Evolutionary conservation across 2,888 invertebrate genomes (phyloP).

Genomic region (Ormyrus pomaceus): DNA sequence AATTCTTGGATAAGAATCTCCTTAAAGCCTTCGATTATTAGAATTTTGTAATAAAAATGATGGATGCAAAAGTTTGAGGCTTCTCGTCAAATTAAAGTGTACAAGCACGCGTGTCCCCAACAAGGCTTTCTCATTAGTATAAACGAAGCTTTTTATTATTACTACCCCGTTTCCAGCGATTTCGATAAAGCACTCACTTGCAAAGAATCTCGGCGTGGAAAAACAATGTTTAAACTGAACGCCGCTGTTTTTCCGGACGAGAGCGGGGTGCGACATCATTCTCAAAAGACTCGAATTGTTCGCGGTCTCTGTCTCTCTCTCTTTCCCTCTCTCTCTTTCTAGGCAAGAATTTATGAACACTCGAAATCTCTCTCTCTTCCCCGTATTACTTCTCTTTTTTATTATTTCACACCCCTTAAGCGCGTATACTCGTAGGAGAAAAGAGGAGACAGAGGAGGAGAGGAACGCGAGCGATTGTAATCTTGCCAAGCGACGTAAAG

Average conservation of each 20-base stretch:
- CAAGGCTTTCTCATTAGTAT: too few species aligned
- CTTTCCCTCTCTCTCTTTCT: neutral
- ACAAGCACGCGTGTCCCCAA: too few species aligned
- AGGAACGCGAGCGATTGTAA: slow-evolving; percentile 13
- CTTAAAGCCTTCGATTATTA: too few species aligned
- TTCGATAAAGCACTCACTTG: too few species aligned
- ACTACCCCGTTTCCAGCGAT: too few species aligned
- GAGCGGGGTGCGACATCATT: slow-evolving; percentile 15
- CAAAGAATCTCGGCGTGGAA: neutral
- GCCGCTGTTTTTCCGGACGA: slow-evolving; percentile 5
- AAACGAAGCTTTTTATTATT: too few species aligned
- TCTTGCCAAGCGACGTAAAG: slow-evolving; percentile 26
- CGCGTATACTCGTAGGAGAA: neutral
- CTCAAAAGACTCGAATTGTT: slow-evolving; percentile 8
- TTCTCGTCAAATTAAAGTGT: too few species aligned
- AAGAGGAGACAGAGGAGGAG: neutral
- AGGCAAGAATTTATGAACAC: slow-evolving; percentile 19
- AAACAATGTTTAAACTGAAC: slow-evolving; percentile 18
- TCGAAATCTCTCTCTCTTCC: slow-evolving; percentile 5
- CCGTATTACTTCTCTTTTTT: slow-evolving; percentile 20
- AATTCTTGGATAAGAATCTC: too few species aligned
- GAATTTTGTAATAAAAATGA: too few species aligned
- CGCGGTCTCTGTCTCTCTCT: neutral
- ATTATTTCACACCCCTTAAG: slow-evolving; percentile 16
- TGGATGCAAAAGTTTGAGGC: too few species aligned